phyloP scores from a whole-genome alignment of 2,888 invertebrate genomes.

The Argyra leucocephala region DNA sequence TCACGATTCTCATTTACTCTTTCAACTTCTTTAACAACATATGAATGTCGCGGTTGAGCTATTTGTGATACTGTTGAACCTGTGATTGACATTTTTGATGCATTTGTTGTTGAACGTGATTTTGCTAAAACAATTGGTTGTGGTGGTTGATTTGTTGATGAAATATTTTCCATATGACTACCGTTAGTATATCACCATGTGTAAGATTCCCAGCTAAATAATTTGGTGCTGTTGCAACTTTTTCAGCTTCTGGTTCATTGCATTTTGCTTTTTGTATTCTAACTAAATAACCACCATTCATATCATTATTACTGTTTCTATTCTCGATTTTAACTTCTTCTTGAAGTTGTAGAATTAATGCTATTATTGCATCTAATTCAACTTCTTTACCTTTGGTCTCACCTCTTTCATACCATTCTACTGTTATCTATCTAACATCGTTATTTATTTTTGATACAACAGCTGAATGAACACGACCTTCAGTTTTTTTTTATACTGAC shows the following conservation, averaged over 20 bases:
- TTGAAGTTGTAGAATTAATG: constrained; percentile 76
- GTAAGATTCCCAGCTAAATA: constrained; percentile 33
- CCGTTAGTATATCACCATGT: constrained; percentile 11
- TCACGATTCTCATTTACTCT: constrained; percentile 92
- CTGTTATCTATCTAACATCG: constrained; percentile 82
- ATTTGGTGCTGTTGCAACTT: constrained; percentile 39
- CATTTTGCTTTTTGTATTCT: constrained; percentile 24
- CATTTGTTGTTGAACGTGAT: constrained; percentile 33
- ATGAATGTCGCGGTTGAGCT: constrained; percentile 57
- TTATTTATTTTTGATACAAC: constrained; percentile 88
- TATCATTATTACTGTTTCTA: neutral
- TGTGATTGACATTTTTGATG: constrained; percentile 26
- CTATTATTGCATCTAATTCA: constrained; percentile 80
- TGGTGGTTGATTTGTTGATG: constrained; percentile 43
- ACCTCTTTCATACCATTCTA: constrained; percentile 98
- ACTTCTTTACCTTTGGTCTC: constrained; percentile 99
- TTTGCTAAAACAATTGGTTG: constrained; percentile 31
- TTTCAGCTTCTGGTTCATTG: constrained; percentile 39
- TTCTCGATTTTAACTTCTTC: neutral
- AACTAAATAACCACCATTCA: neutral
- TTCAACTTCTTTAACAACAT: constrained; percentile 93
- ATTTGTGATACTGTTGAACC: constrained; percentile 24
- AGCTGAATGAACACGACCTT: constrained; percentile 93
- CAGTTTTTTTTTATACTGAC: constrained; percentile 81
- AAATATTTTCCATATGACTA: constrained; percentile 50